A percentile compares a stretch with the other conserved stretches of the same genome.
Evolutionary conservation across 2,113 vertebrate genomes (phyloP).

Genomic region (Nothobranchius furzeri): DNA sequence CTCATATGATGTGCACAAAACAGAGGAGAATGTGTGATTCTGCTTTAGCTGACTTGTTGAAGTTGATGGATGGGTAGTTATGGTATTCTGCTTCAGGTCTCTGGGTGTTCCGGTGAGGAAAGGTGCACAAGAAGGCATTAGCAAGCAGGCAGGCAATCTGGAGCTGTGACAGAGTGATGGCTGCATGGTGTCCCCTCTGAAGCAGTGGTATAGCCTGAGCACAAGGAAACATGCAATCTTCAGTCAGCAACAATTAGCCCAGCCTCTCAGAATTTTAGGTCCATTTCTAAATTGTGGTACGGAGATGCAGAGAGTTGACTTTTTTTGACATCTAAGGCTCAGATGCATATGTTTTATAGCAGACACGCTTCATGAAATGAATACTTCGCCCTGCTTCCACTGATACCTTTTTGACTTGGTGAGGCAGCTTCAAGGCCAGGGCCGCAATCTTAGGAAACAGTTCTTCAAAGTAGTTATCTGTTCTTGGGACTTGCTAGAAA

Average conservation of each 20-base stretch:
- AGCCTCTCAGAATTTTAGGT: no score
- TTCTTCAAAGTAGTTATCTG: not conserved
- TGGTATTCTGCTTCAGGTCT: conserved; percentile 47
- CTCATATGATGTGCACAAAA: no score
- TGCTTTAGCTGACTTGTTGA: conserved; percentile 66
- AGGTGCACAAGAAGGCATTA: conserved; percentile 81
- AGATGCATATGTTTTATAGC: no score
- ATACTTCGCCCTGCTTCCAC: not conserved
- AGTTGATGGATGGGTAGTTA: conserved; percentile 77
- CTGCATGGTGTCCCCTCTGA: not conserved
- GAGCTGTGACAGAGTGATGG: conserved; percentile 72
- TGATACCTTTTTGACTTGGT: conserved; percentile 45
- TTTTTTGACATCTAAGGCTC: no score
- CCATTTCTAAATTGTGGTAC: no score
- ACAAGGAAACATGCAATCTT: not conserved
- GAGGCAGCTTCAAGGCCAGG: conserved; percentile 63
- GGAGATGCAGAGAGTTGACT: no score
- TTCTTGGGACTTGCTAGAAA: not conserved
- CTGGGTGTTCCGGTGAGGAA: conserved; percentile 71
- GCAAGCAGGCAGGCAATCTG: conserved; percentile 78
- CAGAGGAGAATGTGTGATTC: fast-evolving
- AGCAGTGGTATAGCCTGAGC: conserved; percentile 74
- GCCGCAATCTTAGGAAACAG: conserved; percentile 67
- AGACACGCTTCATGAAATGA: no score
- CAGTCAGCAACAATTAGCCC: no score